Percentiles rank a stretch among this genome's conserved stretches.
These are phyloP conservation scores for Amazona vittata DNA, from an alignment of 2,113 vertebrate species.

Conservation along the genomic window DNA sequence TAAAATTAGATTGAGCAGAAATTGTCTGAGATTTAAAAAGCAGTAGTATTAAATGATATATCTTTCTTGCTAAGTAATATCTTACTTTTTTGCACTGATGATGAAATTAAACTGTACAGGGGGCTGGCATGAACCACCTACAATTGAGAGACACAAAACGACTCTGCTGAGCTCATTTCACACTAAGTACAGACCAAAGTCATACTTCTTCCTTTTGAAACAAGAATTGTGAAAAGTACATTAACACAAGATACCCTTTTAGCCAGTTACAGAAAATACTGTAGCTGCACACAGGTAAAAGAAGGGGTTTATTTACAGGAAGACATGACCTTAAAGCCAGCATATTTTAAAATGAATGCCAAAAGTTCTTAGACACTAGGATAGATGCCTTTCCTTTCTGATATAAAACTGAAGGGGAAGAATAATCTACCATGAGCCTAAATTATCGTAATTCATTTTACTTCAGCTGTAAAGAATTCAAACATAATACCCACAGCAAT, in stretches of 20 bases:
- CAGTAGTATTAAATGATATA: not conserved
- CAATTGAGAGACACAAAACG: not conserved
- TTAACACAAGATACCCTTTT: not conserved
- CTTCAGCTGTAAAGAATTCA: not conserved
- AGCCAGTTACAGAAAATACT: not conserved
- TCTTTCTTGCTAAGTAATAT: constrained; percentile 34
- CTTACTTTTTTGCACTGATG: constrained; percentile 11
- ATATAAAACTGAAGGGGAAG: not conserved
- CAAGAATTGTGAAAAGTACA: not conserved
- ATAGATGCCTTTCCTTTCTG: not conserved
- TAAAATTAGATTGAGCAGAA: constrained; percentile 51
- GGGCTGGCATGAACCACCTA: not conserved
- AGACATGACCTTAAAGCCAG: not conserved
- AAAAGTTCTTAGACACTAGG: not conserved
- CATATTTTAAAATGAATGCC: not conserved
- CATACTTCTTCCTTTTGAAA: not conserved
- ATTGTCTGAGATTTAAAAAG: constrained; percentile 50
- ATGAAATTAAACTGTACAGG: constrained; percentile 1
- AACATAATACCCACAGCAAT: not conserved
- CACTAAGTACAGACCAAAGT: not conserved
- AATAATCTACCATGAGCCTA: not conserved
- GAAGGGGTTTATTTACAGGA: not conserved
- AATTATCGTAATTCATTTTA: not conserved
- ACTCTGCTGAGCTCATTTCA: not conserved
- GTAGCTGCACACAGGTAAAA: not conserved